These are phyloP conservation scores for Nephila pilipes DNA, from an alignment of 1,140 invertebrate species.

Conservation along the genomic window DNA sequence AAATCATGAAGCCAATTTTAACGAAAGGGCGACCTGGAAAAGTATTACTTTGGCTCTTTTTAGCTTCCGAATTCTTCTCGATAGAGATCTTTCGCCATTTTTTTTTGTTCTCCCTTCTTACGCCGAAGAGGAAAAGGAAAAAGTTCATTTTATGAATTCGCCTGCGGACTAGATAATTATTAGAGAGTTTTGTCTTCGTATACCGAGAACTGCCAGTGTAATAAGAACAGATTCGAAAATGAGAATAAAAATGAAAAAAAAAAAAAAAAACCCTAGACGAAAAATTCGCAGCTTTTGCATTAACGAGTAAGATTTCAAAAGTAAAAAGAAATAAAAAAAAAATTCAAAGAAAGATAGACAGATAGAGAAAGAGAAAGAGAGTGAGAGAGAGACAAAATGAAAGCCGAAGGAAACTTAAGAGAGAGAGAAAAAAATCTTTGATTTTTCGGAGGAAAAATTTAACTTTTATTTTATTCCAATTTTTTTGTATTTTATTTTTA, in stretches of 20 bases:
- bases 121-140: neutral
- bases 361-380: neutral
- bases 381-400: neutral
- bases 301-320: slow-evolving; percentile 51
- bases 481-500: neutral
- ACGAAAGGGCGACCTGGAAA: slow-evolving; percentile 18
- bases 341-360: too few species aligned
- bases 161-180: slow-evolving; percentile 63
- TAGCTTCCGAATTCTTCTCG: slow-evolving; percentile 27
- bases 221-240: slow-evolving; percentile 51
- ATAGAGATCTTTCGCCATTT: neutral
- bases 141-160: slow-evolving; percentile 24
- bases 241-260: slow-evolving; percentile 20
- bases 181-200: slow-evolving; percentile 61
- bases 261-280: neutral
- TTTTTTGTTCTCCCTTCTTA: neutral
- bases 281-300: slow-evolving; percentile 55
- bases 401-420: slow-evolving; percentile 2
- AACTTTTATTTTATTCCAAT: slow-evolving; percentile 30
- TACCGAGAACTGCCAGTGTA: slow-evolving; percentile 35
- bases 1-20: slow-evolving; percentile 43
- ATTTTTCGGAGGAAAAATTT: slow-evolving; percentile 45
- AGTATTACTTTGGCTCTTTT: slow-evolving; percentile 15
- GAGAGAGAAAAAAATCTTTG: slow-evolving; percentile 36
- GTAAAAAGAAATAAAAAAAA: slow-evolving; percentile 22